phyloP scores from a whole-genome alignment of 2,888 invertebrate species.

The Embidobia sp. region DNA sequence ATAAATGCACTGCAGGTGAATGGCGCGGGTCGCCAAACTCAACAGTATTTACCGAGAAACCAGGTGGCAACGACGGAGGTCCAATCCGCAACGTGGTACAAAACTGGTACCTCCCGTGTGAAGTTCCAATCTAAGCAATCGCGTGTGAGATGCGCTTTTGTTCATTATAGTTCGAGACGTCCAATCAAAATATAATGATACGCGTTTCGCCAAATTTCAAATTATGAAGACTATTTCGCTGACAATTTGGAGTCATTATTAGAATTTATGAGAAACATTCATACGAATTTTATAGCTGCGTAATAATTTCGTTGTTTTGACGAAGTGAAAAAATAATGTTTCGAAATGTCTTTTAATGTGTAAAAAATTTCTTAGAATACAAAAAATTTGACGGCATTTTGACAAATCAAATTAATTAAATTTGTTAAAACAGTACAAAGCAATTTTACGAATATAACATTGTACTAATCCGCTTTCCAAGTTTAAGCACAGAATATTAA shows the following conservation, averaged over 20 bases:
- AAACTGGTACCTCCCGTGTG: conserved; percentile 32
- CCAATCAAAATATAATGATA: conserved; percentile 36
- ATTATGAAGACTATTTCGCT: neutral
- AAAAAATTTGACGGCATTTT: neutral
- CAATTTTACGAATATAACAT: conserved; percentile 1
- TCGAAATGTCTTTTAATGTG: no score
- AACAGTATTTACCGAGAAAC: conserved; percentile 32
- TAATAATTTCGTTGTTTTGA: no score
- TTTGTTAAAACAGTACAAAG: neutral
- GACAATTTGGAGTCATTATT: conserved; percentile 1
- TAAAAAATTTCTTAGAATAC: no score
- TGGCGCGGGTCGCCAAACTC: conserved; percentile 15
- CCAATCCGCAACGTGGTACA: conserved; percentile 41
- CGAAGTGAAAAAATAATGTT: no score
- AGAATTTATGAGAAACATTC: conserved; percentile 2
- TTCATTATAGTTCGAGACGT: conserved; percentile 36
- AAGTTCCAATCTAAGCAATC: conserved; percentile 14
- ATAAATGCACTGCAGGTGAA: conserved; percentile 45
- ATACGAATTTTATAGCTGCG: no score
- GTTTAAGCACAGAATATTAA: conserved; percentile 24
- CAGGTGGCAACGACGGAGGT: conserved; percentile 59
- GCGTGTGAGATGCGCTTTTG: conserved; percentile 16
- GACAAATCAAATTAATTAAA: neutral
- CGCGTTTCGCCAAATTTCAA: neutral
- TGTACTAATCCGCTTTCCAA: conserved; percentile 11